phyloP scores from a whole-genome alignment of 92 coral and sea anemone species.

The Scolanthus callimorphus region DNA sequence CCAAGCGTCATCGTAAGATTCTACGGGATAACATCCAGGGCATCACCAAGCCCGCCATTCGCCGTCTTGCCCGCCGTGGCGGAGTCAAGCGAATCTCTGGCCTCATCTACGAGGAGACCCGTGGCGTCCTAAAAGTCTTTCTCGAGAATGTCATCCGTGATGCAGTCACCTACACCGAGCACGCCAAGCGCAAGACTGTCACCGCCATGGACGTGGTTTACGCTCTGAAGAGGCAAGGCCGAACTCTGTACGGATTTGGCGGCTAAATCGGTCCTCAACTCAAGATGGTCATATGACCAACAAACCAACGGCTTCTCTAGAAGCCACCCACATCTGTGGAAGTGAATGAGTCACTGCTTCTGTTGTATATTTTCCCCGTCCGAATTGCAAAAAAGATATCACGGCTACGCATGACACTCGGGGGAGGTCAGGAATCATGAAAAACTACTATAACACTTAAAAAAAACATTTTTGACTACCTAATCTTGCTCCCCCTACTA shows the following conservation, averaged over 20 bases:
- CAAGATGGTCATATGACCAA: neutral
- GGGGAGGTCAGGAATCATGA: too few relatives aligned
- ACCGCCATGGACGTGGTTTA: slow-evolving; percentile 97
- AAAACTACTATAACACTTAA: too few relatives aligned
- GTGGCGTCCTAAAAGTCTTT: slow-evolving; percentile 94
- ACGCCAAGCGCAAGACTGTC: slow-evolving; percentile 97
- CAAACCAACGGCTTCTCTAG: slow-evolving; percentile 40
- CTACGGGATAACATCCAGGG: slow-evolving; percentile 96
- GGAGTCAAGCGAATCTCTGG: slow-evolving; percentile 97
- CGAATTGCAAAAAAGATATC: too few relatives aligned
- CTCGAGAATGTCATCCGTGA: slow-evolving; percentile 97
- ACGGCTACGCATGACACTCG: too few relatives aligned
- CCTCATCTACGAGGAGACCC: slow-evolving; percentile 83
- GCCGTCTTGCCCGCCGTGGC: slow-evolving; percentile 97
- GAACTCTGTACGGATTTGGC: slow-evolving; percentile 96
- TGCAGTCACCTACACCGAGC: slow-evolving; percentile 97
- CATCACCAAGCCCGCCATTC: slow-evolving; percentile 93
- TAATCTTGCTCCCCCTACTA: too few relatives aligned
- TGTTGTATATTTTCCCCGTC: neutral
- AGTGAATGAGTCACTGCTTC: slow-evolving; percentile 30
- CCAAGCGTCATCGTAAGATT: slow-evolving; percentile 92
- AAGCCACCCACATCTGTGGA: slow-evolving; percentile 55
- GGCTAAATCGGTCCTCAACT: slow-evolving; percentile 34
- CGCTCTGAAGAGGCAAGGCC: slow-evolving; percentile 93
- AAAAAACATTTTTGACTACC: too few relatives aligned